phyloP scores from a whole-genome alignment of 2,113 vertebrate species.

The Miniopterus natalensis region DNA sequence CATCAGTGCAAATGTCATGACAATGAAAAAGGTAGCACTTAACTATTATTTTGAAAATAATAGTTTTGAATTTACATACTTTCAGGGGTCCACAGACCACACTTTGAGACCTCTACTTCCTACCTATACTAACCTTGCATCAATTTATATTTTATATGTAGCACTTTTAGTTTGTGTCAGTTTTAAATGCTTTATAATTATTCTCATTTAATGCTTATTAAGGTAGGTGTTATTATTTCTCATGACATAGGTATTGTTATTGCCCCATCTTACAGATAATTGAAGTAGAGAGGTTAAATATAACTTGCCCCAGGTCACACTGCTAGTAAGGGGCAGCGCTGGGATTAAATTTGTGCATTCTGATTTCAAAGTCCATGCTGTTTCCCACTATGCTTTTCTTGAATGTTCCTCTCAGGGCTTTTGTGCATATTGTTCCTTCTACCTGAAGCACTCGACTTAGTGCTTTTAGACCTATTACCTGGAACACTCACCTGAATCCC shows the following conservation, averaged over 20 bases:
- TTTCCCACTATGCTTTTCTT: neutral
- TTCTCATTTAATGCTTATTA: neutral
- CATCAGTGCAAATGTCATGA: neutral
- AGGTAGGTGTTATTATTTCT: neutral
- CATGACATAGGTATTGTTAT: neutral
- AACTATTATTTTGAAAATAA: conserved; percentile 27
- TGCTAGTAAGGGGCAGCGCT: neutral
- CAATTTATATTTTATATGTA: neutral
- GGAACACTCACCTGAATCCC: neutral
- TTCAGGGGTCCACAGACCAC: neutral
- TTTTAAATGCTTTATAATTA: conserved; percentile 47
- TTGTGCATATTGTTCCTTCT: neutral
- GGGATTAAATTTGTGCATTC: neutral
- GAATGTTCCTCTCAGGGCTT: neutral
- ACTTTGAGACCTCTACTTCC: neutral
- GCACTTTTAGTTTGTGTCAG: neutral
- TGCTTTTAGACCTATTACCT: neutral
- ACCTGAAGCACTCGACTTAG: neutral
- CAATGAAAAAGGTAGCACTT: neutral
- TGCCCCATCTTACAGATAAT: neutral
- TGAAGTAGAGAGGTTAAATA: conserved; percentile 2
- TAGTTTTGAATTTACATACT: neutral
- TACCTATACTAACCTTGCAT: neutral
- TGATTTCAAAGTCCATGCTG: neutral
- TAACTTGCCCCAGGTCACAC: neutral